These are phyloP conservation scores for Micoletzkya japonica DNA, from an alignment of 2,888 invertebrate genomes.

Conservation along the genomic window DNA sequence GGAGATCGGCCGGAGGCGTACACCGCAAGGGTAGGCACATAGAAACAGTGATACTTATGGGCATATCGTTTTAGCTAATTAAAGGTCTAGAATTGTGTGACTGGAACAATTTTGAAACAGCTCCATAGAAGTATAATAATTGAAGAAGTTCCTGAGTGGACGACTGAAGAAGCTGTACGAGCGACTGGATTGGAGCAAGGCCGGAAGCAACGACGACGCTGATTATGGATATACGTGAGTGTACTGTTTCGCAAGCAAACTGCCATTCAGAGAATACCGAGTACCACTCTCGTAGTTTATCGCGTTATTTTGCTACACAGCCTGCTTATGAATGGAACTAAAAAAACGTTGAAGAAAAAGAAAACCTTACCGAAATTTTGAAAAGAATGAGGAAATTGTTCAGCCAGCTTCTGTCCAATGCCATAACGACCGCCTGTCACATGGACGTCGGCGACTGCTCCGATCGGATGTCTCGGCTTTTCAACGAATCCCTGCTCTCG, in stretches of 20 bases:
- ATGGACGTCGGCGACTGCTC: constrained; percentile 5
- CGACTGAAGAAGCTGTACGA: constrained; percentile 1
- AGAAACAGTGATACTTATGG: neutral
- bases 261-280: neutral
- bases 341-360: neutral
- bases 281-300: neutral
- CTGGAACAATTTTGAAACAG: neutral
- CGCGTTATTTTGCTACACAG: neutral
- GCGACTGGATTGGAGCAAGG: constrained; percentile 10
- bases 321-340: too few species aligned
- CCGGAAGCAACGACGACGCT: constrained; percentile 1
- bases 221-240: constrained; percentile 15
- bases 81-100: neutral
- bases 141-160: constrained; percentile 12
- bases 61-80: neutral
- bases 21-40: constrained; percentile 11
- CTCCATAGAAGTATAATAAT: too few species aligned
- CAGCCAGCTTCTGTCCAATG: constrained; percentile 1
- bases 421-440: neutral
- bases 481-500: constrained; percentile 8
- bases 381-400: neutral
- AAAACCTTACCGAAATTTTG: too few species aligned
- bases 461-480: neutral
- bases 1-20: constrained; percentile 15
- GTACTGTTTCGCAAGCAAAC: neutral